Evolutionary conservation across 2,888 invertebrate genomes (phyloP).

Genomic region (Microctonus brassicae): DNA sequence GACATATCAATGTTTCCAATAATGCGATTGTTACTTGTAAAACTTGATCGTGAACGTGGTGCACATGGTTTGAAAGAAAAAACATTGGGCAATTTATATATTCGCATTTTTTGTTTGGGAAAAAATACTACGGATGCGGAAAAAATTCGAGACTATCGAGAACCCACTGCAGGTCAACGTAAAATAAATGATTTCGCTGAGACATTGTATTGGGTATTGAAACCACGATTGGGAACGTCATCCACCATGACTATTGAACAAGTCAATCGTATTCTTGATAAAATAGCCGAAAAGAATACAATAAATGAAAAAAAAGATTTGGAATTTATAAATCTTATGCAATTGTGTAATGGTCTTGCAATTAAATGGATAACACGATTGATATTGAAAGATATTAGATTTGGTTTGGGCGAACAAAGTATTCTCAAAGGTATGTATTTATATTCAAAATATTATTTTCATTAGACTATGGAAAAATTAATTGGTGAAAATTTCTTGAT

Average conservation of each 20-base stretch:
- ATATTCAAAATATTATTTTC: neutral
- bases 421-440: slow-evolving; percentile 72
- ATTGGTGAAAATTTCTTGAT: slow-evolving; percentile 12
- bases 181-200: slow-evolving; percentile 84
- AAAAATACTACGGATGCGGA: slow-evolving; percentile 75
- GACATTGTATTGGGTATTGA: slow-evolving; percentile 80
- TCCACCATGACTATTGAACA: slow-evolving; percentile 76
- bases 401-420: slow-evolving; percentile 80
- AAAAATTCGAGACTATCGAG: slow-evolving; percentile 72
- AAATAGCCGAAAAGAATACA: slow-evolving; percentile 78
- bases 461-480: neutral
- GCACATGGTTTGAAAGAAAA: slow-evolving; percentile 88
- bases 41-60: slow-evolving; percentile 82
- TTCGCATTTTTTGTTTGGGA: slow-evolving; percentile 82
- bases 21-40: slow-evolving; percentile 84
- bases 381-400: slow-evolving; percentile 85
- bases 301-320: slow-evolving; percentile 76
- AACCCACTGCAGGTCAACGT: slow-evolving; percentile 71
- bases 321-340: slow-evolving; percentile 77
- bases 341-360: slow-evolving; percentile 80
- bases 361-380: slow-evolving; percentile 93
- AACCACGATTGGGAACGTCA: slow-evolving; percentile 70
- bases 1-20: slow-evolving; percentile 78
- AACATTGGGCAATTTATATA: slow-evolving; percentile 79
- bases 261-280: slow-evolving; percentile 82